These are phyloP conservation scores for Netelia inedita DNA, from an alignment of 2,888 invertebrate species.

Conservation along the genomic window DNA sequence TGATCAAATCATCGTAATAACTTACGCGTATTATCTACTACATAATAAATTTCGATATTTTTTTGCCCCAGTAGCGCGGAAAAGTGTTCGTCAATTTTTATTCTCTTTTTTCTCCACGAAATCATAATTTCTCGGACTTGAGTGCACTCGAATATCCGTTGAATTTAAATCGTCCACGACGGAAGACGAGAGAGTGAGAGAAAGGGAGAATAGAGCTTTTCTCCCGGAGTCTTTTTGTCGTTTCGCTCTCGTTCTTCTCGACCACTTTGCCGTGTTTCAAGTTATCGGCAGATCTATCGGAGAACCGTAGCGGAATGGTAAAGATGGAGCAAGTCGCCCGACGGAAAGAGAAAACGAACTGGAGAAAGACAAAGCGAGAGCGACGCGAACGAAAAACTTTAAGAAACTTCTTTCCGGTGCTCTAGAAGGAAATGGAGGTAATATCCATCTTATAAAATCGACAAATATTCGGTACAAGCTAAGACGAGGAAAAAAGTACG, in stretches of 20 bases:
- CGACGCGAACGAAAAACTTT: slow-evolving; percentile 59
- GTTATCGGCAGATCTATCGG: slow-evolving; percentile 67
- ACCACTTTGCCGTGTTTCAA: slow-evolving; percentile 63
- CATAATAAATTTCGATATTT: slow-evolving; percentile 53
- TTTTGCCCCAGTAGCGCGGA: neutral
- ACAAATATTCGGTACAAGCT: slow-evolving; percentile 61
- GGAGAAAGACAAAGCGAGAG: slow-evolving; percentile 29
- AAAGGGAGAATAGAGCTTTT: slow-evolving; percentile 26
- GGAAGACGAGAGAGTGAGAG: slow-evolving; percentile 15
- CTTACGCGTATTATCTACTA: slow-evolving; percentile 13
- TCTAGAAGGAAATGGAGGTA: slow-evolving; percentile 61
- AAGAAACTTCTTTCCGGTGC: slow-evolving; percentile 51
- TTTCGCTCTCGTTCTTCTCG: slow-evolving; percentile 49
- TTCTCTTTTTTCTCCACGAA: slow-evolving; percentile 20
- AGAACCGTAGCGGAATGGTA: slow-evolving; percentile 57
- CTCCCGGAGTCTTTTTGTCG: slow-evolving; percentile 51
- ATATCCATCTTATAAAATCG: slow-evolving; percentile 65
- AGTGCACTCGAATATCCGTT: slow-evolving; percentile 60
- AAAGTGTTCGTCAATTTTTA: slow-evolving; percentile 50
- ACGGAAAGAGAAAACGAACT: slow-evolving; percentile 18
- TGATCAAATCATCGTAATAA: neutral
- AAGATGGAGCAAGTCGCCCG: slow-evolving; percentile 43
- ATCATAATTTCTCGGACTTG: slow-evolving; percentile 57
- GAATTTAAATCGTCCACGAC: slow-evolving; percentile 62
- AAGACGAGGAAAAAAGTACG: slow-evolving; percentile 38